Percentiles rank a stretch among this genome's conserved stretches.
phyloP scores from a whole-genome alignment of 1,140 invertebrate species.

The Drosophila simulans region DNA sequence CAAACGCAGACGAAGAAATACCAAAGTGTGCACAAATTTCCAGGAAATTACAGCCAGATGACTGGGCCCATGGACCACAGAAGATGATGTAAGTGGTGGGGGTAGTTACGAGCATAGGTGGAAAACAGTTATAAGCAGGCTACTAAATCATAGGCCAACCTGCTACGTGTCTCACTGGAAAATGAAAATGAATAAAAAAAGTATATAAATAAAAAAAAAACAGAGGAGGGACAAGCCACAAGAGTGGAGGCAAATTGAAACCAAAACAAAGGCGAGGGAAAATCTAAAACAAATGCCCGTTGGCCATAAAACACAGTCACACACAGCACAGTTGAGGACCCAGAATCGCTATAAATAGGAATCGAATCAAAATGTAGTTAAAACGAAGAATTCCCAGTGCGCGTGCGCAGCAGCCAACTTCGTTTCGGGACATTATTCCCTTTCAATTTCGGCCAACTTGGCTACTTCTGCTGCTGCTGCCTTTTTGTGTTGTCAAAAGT shows the following conservation, averaged over 20 bases:
- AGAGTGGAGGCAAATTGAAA: slow-evolving; percentile 69
- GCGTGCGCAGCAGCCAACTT: slow-evolving; percentile 22
- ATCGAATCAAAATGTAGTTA: slow-evolving; percentile 70
- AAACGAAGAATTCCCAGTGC: slow-evolving; percentile 55
- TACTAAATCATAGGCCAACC: slow-evolving; percentile 81
- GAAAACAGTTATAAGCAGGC: slow-evolving; percentile 76
- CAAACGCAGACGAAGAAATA: slow-evolving; percentile 66
- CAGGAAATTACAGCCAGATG: slow-evolving; percentile 75
- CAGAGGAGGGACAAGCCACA: slow-evolving; percentile 36
- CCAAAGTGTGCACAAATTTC: slow-evolving; percentile 84
- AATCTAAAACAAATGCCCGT: slow-evolving; percentile 69
- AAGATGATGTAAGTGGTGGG: slow-evolving; percentile 43
- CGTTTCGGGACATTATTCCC: slow-evolving; percentile 6
- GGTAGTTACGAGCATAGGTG: background rate
- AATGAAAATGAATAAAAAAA: slow-evolving; percentile 59
- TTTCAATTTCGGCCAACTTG: slow-evolving; percentile 27
- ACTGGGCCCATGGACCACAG: slow-evolving; percentile 54
- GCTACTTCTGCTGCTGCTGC: slow-evolving; percentile 27
- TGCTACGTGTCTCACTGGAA: slow-evolving; percentile 68
- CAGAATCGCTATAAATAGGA: slow-evolving; percentile 55
- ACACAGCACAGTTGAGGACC: background rate
- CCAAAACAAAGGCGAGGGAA: slow-evolving; percentile 60
- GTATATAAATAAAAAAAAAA: slow-evolving; percentile 65
- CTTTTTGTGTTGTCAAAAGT: slow-evolving; percentile 75
- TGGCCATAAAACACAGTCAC: slow-evolving; percentile 63